These are phyloP conservation scores for Scolopax rusticola DNA, from an alignment of 2,797 vertebrate species.

Conservation along the genomic window DNA sequence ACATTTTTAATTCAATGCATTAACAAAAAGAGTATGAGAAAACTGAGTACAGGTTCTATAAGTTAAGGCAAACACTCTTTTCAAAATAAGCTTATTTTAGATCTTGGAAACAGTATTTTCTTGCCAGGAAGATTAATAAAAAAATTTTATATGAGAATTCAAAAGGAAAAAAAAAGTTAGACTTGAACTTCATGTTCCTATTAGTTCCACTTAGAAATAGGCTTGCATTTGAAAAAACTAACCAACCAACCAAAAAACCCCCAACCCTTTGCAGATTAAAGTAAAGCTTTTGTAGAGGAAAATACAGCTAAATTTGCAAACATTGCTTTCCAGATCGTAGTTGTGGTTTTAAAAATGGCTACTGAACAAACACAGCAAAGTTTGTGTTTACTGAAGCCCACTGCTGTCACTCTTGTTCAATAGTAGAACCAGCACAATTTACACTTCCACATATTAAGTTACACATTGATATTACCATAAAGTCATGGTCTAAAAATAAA, in stretches of 20 bases:
- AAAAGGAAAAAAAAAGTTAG: neutral
- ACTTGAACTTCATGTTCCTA: neutral
- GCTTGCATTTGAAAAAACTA: neutral
- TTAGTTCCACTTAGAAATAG: neutral
- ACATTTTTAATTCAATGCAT: neutral
- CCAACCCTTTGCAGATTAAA: neutral
- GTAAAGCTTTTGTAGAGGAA: neutral
- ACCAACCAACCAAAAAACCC: no score
- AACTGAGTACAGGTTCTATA: neutral
- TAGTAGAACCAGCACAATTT: neutral
- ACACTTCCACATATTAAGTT: neutral
- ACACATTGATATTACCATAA: neutral
- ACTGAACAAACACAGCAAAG: neutral
- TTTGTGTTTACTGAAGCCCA: neutral
- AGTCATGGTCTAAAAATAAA: neutral
- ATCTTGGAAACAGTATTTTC: neutral
- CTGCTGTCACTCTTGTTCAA: fast-evolving
- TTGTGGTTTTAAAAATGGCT: neutral
- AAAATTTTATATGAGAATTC: neutral
- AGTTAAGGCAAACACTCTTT: neutral
- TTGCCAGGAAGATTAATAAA: neutral
- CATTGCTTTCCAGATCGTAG: neutral
- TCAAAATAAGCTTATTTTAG: neutral
- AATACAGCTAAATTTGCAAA: neutral
- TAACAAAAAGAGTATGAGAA: neutral